Base-by-base conservation (phyloP, 2,113 vertebrate genomes). In the Ageneiosus marmoratus region DNA sequence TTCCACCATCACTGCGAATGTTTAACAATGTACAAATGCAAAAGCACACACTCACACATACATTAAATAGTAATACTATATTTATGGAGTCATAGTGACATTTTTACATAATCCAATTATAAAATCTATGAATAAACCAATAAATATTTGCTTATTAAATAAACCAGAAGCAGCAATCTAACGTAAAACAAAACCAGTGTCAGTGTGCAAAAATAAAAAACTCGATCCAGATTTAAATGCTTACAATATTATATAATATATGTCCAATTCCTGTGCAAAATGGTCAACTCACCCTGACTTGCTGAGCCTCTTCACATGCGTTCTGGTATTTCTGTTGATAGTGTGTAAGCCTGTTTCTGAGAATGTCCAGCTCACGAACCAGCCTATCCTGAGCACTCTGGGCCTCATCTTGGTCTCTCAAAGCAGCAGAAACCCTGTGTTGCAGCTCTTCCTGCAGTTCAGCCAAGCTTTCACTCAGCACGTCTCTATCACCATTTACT, bases 391-490 rank as follows among this genome's bases (percentile, higher is more conserved):
- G 92, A 63, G 89, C 89, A 58, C 87, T 84, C 87, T 87, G 87
- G 6, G 93, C 92, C 80, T 94, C 92, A 80, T 95, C 88, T 80
- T 89, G 94, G 77, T 95, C 93, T 83, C 89, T 91, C 80, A 90
- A 89, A 24, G 92, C 91, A 48, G 50, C 91, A 79, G 90, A 89
- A 67, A 96, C 91, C 4, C 93, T 90, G 81, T 88, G 85, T 75
- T 1, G 89, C n/a, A 96, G 86, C 22, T 94, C 91, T 53, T 90
- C 91, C 88, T 94, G 93, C 80, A 97, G 92, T 58, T 88, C 92
- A 51, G 88, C 91, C 83, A 96, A 88, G 81, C 91, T 94, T 83
- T 90, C 90, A 77, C 94, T 94, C 84, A 96, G 87, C 83, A 89
- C 29, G 82, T 94, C 94, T 50, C 86, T 88, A 85, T 93, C 87